phyloP scores from a whole-genome alignment of 1,140 invertebrate species.

The Drosophila aff. region DNA sequence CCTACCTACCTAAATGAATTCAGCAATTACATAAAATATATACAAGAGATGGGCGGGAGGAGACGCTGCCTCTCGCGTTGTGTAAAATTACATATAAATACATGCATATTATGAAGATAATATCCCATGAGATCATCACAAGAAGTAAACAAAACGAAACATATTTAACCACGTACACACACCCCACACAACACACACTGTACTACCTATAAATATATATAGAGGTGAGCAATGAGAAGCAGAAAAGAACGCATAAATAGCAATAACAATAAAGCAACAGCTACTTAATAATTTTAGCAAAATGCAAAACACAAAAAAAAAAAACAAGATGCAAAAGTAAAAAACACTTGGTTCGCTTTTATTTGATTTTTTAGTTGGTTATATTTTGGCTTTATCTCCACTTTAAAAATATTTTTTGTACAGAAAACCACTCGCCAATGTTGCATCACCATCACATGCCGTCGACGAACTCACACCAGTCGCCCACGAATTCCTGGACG shows the following conservation, averaged over 20 bases:
- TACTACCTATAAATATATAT: slow-evolving; percentile 45
- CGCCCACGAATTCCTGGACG: slow-evolving; percentile 11
- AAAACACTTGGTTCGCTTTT: slow-evolving; percentile 48
- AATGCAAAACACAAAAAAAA: slow-evolving; percentile 65
- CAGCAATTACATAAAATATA: slow-evolving; percentile 60
- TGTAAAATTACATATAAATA: slow-evolving; percentile 48
- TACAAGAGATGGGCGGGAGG: slow-evolving; percentile 25
- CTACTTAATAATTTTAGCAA: slow-evolving; percentile 82
- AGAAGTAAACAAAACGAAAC: slow-evolving; percentile 51
- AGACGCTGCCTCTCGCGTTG: slow-evolving; percentile 13
- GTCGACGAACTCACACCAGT: slow-evolving; percentile 18
- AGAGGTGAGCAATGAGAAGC: slow-evolving; percentile 37
- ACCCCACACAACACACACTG: slow-evolving; percentile 35
- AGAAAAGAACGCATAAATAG: slow-evolving; percentile 63
- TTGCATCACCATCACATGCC: slow-evolving; percentile 26
- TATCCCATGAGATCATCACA: slow-evolving; percentile 72
- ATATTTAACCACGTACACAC: slow-evolving; percentile 58
- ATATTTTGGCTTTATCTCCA: not conserved
- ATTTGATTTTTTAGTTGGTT: slow-evolving; percentile 36
- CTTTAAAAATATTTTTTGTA: slow-evolving; percentile 20
- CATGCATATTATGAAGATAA: slow-evolving; percentile 42
- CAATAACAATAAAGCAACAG: slow-evolving; percentile 80
- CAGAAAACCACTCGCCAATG: slow-evolving; percentile 42
- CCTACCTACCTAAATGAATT: slow-evolving; percentile 78
- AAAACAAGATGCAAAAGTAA: slow-evolving; percentile 36